Evolutionary conservation across 2,888 invertebrate genomes (phyloP).

Genomic region (Arctia plantaginis): DNA sequence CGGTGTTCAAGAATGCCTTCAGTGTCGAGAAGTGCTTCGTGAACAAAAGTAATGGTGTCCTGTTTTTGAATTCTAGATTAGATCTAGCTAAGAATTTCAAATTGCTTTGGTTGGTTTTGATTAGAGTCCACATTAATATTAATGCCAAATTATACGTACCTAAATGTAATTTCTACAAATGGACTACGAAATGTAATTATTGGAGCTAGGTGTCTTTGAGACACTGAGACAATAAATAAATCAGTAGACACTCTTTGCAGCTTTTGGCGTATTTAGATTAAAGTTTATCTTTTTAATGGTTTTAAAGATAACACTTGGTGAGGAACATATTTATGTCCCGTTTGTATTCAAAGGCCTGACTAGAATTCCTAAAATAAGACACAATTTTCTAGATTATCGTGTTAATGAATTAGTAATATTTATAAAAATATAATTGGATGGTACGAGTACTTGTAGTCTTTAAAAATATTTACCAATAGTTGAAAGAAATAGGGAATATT

Average conservation of each 20-base stretch:
- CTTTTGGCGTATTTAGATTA: neutral
- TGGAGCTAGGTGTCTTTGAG: neutral
- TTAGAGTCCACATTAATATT: neutral
- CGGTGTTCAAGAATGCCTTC: neutral
- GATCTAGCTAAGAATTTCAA: neutral
- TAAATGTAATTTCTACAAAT: constrained; percentile 3
- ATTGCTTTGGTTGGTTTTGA: neutral
- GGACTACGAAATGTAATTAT: constrained; percentile 3
- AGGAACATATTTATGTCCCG: too few species aligned
- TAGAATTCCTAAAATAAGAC: too few species aligned
- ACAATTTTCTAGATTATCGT: too few species aligned
- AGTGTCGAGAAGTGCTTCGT: constrained; percentile 13
- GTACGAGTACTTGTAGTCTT: too few species aligned
- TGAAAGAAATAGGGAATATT: too few species aligned
- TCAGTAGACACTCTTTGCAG: neutral
- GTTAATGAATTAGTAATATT: neutral
- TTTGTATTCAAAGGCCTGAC: too few species aligned
- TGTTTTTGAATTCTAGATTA: constrained; percentile 4
- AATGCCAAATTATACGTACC: neutral
- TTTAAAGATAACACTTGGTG: too few species aligned
- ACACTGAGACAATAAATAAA: neutral
- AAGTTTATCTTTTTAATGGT: too few species aligned
- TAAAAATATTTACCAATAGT: too few species aligned
- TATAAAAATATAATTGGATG: too few species aligned
- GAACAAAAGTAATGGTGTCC: constrained; percentile 6